phyloP scores from a whole-genome alignment of 2,113 vertebrate species.

The Indri indri region DNA sequence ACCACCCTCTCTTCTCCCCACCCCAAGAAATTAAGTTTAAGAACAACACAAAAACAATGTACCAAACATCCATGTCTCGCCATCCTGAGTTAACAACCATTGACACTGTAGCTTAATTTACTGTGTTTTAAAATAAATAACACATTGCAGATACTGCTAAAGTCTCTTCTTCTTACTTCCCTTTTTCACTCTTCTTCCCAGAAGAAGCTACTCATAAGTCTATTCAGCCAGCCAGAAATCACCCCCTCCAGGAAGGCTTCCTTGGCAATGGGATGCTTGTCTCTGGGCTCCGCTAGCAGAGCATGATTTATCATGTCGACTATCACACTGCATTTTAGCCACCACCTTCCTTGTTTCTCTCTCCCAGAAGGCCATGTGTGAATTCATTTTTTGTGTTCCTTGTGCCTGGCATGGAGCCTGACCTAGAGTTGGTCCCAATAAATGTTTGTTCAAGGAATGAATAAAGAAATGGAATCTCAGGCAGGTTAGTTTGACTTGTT shows the following conservation, averaged over 20 bases:
- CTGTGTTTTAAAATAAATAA: not conserved
- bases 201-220: not conserved
- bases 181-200: not conserved
- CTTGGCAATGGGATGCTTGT: not conserved
- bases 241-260: not conserved
- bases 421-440: not conserved
- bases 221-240: not conserved
- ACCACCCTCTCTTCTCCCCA: accelerated
- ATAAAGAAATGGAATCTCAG: not conserved
- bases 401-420: not conserved
- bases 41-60: not conserved
- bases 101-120: not conserved
- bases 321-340: too few relatives aligned
- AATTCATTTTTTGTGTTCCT: not conserved
- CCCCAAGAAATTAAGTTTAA: not conserved
- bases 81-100: not conserved
- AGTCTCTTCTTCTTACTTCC: not conserved
- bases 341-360: not conserved
- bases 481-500: not conserved
- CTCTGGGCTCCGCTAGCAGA: not conserved
- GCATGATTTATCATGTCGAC: not conserved
- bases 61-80: not conserved
- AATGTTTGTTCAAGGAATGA: not conserved
- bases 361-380: not conserved
- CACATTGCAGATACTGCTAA: not conserved